These are phyloP conservation scores for Acromyrmex heyeri DNA, from an alignment of 1,140 invertebrate genomes.

Conservation along the genomic window DNA sequence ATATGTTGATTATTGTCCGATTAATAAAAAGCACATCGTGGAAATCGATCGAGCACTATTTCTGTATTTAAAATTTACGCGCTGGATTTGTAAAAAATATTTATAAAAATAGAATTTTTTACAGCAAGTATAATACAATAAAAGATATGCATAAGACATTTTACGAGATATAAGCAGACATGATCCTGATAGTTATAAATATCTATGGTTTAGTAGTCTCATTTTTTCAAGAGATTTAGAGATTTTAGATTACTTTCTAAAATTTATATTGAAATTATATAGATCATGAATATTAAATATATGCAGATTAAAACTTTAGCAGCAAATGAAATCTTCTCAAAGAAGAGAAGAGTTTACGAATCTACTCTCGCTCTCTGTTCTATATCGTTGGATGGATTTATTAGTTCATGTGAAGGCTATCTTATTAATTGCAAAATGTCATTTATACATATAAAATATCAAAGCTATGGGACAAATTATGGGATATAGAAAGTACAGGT, in stretches of 20 bases:
- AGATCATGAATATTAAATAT: not conserved
- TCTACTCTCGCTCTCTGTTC: conserved; percentile 36
- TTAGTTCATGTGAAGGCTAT: not conserved
- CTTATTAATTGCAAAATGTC: conserved; percentile 6
- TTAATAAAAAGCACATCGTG: not conserved
- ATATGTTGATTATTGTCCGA: not conserved
- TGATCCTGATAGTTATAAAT: not conserved
- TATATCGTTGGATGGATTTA: conserved; percentile 2
- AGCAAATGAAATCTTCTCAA: not conserved
- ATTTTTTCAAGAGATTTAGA: conserved; percentile 8
- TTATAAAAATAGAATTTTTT: conserved; percentile 6
- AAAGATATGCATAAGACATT: not conserved
- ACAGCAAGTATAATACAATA: not conserved
- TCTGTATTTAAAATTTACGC: not conserved
- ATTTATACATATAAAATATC: not conserved
- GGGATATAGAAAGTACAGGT: not conserved
- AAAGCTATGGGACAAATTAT: not conserved
- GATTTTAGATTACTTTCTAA: not conserved
- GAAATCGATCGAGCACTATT: not conserved
- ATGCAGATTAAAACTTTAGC: not conserved
- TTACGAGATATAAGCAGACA: not conserved
- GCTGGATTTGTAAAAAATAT: not conserved
- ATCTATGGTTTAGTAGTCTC: not conserved
- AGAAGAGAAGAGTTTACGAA: not conserved
- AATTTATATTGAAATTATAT: not conserved